Conservation (phyloP, 2,888 invertebrate genomes). For the Drosophila yooni region DNA sequence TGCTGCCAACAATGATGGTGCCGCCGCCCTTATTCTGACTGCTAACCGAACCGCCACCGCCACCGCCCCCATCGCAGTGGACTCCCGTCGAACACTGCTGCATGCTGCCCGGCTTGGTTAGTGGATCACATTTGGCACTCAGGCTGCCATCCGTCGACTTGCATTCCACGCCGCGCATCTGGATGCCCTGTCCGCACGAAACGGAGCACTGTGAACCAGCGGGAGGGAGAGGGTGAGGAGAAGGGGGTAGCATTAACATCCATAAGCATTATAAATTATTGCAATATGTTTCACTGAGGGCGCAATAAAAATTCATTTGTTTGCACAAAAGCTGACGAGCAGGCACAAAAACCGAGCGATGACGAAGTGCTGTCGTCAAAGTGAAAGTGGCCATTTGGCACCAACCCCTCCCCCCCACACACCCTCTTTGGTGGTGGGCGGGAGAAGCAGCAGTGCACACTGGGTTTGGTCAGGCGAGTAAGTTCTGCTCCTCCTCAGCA, state of each 20-base stretch:
- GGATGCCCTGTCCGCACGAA: slow-evolving; percentile 94
- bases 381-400: slow-evolving; percentile 1
- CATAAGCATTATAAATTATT: slow-evolving; percentile 76
- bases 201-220: slow-evolving; percentile 92
- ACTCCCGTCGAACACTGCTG: slow-evolving; percentile 91
- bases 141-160: slow-evolving; percentile 87
- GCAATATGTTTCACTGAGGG: slow-evolving; percentile 67
- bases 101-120: slow-evolving; percentile 89
- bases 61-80: slow-evolving; percentile 87
- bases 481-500: neutral
- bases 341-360: slow-evolving; percentile 12
- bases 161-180: slow-evolving; percentile 93
- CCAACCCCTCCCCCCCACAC: too few relatives aligned
- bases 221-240: neutral
- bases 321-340: slow-evolving; percentile 65
- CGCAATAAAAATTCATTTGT: slow-evolving; percentile 69
- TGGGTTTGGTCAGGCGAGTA: neutral
- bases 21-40: slow-evolving; percentile 71
- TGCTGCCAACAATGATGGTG: slow-evolving; percentile 82
- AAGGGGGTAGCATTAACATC: slow-evolving; percentile 4
- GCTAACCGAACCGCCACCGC: slow-evolving; percentile 37
- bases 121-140: slow-evolving; percentile 88
- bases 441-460: neutral
- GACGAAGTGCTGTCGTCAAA: slow-evolving; percentile 57
- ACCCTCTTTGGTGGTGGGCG: neutral